Evolutionary conservation across 2,797 vertebrate genomes (phyloP).

Genomic region (Iguana delicatissima): DNA sequence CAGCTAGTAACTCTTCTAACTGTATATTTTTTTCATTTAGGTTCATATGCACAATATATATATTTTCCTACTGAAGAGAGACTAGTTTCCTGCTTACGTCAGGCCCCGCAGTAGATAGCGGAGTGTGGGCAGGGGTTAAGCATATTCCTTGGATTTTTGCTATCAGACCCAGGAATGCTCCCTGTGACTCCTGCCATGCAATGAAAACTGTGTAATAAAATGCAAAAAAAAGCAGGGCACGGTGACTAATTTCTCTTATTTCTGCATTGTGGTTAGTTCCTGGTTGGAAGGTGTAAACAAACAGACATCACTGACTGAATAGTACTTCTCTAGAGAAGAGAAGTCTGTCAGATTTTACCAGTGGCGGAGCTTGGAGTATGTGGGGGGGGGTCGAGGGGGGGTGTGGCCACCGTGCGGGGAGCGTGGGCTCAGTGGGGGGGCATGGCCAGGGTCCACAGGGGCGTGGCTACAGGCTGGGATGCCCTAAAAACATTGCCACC

Average conservation of each 20-base stretch:
- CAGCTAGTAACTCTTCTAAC: constrained; percentile 80
- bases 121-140: constrained; percentile 66
- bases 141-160: constrained; percentile 82
- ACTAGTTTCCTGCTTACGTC: constrained; percentile 81
- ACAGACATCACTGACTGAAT: neutral
- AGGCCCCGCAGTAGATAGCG: constrained; percentile 70
- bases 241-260: neutral
- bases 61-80: constrained; percentile 93
- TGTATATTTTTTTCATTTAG: constrained; percentile 90
- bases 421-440: no score
- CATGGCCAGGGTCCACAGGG: no score
- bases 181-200: constrained; percentile 80
- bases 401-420: no score
- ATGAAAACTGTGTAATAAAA: constrained; percentile 85
- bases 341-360: no score
- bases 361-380: no score
- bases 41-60: constrained; percentile 79
- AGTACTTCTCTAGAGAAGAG: neutral
- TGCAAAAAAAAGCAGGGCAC: constrained; percentile 73
- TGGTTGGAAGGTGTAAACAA: neutral
- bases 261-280: constrained; percentile 23
- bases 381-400: no score
- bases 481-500: no score
- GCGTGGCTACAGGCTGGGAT: no score
- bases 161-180: constrained; percentile 79